Evolutionary conservation across 2,797 vertebrate species (phyloP).

Genomic region (Merluccius polli): DNA sequence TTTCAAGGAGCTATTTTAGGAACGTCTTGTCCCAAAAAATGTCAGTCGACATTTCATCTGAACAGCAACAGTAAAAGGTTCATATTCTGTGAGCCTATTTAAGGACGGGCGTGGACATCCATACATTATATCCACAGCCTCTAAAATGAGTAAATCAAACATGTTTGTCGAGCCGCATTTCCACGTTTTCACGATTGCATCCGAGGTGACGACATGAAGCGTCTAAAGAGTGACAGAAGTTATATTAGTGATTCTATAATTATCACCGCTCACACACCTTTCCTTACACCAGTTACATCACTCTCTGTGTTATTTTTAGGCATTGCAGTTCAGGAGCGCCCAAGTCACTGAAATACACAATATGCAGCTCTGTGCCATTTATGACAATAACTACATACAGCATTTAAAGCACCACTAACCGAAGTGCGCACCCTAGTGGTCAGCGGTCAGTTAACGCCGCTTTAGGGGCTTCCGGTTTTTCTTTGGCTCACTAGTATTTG

Average conservation of each 20-base stretch:
- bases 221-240: neutral
- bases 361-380: too few species aligned
- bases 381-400: too few species aligned
- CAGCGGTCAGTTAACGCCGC: neutral
- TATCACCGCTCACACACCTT: neutral
- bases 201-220: neutral
- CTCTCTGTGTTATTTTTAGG: constrained; percentile 23
- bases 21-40: constrained; percentile 43
- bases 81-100: constrained; percentile 11
- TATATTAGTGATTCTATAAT: neutral
- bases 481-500: neutral
- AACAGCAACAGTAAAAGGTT: neutral
- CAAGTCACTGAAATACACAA: neutral
- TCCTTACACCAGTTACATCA: constrained; percentile 32
- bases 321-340: constrained; percentile 2
- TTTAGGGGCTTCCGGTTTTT: neutral
- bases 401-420: neutral
- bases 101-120: neutral
- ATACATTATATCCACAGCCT: neutral
- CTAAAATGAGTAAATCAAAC: neutral
- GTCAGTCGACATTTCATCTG: constrained; percentile 29
- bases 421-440: neutral
- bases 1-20: constrained; percentile 51
- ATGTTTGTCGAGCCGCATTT: neutral
- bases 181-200: neutral